Base-by-base conservation (phyloP, 2,888 invertebrate species). In the Ophion ellenae region DNA sequence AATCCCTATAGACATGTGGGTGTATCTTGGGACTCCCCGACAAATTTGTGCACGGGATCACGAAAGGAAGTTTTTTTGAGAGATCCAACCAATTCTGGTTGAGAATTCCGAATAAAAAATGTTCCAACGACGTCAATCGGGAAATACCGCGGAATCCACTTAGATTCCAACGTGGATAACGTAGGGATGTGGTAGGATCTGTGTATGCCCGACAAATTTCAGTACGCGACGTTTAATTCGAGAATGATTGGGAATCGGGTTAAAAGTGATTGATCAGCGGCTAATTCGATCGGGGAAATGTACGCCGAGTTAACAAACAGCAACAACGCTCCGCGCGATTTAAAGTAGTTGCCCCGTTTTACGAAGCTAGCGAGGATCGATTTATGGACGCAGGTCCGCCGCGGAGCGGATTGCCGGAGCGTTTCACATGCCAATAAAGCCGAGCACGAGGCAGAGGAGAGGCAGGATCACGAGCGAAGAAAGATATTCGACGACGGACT, bases 401-500 rank as follows among this genome's bases (percentile, higher is more conserved):
- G 14, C 53, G 17, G 53, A 67, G 67, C 47, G 32, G 36, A 57
- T 77, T 67, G 59, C 53, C 36, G 64, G 67, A 67, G 59, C 76
- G 40, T 66, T 53, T 67, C 67, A 47, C 24, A 47, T 64, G 71
- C 47, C 66, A 59, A 73, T 77, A 73, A 77, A 69, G 53, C 28
- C 24, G n/a, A 70, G 69, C n/a, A 66, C n/a, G 73, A 67, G 64
- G 59, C 24, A 47, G 47, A 69, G 47, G 53, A 17, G 10, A n/a
- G 14, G 10, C 4, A 64, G 63, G 47, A 81, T 59, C 75, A 82
- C 80, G 82, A 84, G 79, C 79, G 70, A 85, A 76, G 79, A 79
- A 76, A 83, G 76, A 85, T 83, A 83, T 83, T 85, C 76, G 86
- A 87, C 84, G 88, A 88, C 76, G 84, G 85, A 69, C 85, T 83